These are phyloP conservation scores for Prosopocoilus inquinatus DNA, from an alignment of 2,888 invertebrate genomes.

Conservation along the genomic window DNA sequence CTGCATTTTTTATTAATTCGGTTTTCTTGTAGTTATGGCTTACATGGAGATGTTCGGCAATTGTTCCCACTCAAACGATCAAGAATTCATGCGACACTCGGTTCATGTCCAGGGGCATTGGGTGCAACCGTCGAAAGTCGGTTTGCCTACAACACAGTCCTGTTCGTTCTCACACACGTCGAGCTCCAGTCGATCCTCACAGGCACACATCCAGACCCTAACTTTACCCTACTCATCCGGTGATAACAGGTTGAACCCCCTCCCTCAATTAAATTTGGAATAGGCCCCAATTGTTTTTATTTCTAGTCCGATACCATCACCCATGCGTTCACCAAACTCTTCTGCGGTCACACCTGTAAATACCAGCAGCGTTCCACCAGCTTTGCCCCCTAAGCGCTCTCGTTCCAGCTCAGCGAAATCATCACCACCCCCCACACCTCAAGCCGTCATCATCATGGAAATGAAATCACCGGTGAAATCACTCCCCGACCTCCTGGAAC, in stretches of 20 bases:
- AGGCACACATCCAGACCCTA: conserved; percentile 40
- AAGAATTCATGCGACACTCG: conserved; percentile 83
- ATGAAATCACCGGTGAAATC: conserved; percentile 41
- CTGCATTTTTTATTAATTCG: neutral
- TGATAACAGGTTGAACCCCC: conserved; percentile 25
- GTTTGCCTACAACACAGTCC: conserved; percentile 58
- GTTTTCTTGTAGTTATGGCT: conserved; percentile 72
- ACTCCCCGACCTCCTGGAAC: conserved; percentile 47
- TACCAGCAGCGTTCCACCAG: conserved; percentile 54
- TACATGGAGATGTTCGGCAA: conserved; percentile 95
- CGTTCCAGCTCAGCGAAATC: conserved; percentile 55
- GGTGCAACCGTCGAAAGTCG: conserved; percentile 31
- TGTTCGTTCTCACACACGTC: conserved; percentile 55
- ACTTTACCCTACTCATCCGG: conserved; percentile 24
- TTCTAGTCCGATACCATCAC: conserved; percentile 32
- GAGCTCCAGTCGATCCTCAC: conserved; percentile 39
- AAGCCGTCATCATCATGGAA: conserved; percentile 50
- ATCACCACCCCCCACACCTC: conserved; percentile 45
- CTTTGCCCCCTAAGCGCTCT: conserved; percentile 61
- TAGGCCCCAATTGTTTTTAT: neutral
- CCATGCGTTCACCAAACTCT: conserved; percentile 29
- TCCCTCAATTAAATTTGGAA: neutral
- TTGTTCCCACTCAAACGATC: conserved; percentile 76
- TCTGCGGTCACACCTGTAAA: conserved; percentile 18
- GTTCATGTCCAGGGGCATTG: conserved; percentile 61